Evolutionary conservation across 2,797 vertebrate species (phyloP), one percentile per base, ranked within the genome.

Genomic region (Ptychobarbus kaznakovi): DNA sequence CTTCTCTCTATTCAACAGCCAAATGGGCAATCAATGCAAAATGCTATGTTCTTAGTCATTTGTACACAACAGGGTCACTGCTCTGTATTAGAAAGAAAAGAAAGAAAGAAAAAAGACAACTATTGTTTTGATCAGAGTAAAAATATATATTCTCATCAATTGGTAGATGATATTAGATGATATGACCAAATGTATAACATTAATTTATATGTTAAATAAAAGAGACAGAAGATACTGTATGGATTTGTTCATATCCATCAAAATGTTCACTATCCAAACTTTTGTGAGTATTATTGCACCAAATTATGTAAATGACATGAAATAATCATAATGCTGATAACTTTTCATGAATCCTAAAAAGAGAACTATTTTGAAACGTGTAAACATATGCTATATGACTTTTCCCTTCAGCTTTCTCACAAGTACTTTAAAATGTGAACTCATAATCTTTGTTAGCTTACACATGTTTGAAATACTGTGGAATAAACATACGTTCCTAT

Each of bases 361-460:
- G 61, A 87, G 61, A 69, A 85, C 15, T 28, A 44, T 53, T 78
- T 88, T 69, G 28, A 86, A 89, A 87, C 81, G 87, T 90, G 89
- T 90, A 88, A 87, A 90, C 87, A 88, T 87, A 82, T 84, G 81
- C 70, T 89, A 70, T 81, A 72, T 75, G 78, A 69, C 81, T 89
- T 86, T n/a, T 66, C 42, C 49, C 12, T 82, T 78, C 8, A 69
- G 28, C 35, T n/a, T 12, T 83, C n/a, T 46, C 65, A 44, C 10
- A 20, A 25, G 20, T 25, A 81, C 46, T 70, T 42, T 58, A 53
- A 76, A n/a, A 65, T 74, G 51, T 82, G 38, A 66, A n/a, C 20
- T 40, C 12, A 2, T 18, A 40, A 82, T 68, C 70, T 83, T 87
- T 87, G 38, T 83, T 85, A 83, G 68, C 81, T 79, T 85, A 82